These are phyloP conservation scores for Merodon equestris DNA, from an alignment of 2,888 invertebrate genomes.

Conservation along the genomic window DNA sequence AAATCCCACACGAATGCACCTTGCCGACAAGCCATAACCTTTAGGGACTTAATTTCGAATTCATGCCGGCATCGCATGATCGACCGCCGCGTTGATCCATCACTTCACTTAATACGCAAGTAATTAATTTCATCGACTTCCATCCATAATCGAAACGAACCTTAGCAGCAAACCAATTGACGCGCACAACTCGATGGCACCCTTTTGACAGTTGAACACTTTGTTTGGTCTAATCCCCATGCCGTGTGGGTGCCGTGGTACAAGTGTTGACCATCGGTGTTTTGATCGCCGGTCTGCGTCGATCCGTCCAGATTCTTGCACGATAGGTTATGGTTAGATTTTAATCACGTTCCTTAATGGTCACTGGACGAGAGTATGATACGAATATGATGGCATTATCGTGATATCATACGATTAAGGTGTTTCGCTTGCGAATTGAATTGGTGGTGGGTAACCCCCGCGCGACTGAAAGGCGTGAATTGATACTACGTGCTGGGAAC, in stretches of 20 bases:
- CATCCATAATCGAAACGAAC: constrained; percentile 63
- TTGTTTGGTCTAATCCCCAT: constrained; percentile 38
- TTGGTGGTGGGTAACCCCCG: constrained; percentile 6
- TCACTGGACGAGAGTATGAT: constrained; percentile 61
- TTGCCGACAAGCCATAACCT: constrained; percentile 50
- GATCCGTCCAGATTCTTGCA: constrained; percentile 44
- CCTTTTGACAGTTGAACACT: constrained; percentile 65
- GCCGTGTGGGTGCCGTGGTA: constrained; percentile 49
- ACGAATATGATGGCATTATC: constrained; percentile 54
- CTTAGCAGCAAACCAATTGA: too few species aligned
- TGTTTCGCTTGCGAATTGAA: constrained; percentile 9
- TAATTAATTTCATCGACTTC: constrained; percentile 68
- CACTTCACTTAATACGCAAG: constrained; percentile 57
- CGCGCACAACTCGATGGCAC: constrained; percentile 62
- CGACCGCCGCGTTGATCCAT: constrained; percentile 53
- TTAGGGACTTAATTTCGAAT: constrained; percentile 59
- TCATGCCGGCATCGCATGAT: constrained; percentile 39
- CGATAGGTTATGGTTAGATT: constrained; percentile 66
- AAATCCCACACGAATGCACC: neutral
- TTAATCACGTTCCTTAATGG: constrained; percentile 68
- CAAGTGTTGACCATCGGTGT: constrained; percentile 18
- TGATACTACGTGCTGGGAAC: constrained; percentile 57
- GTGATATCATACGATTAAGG: too few species aligned
- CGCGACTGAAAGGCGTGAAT: constrained; percentile 4
- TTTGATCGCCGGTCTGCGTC: constrained; percentile 8